Evolutionary conservation across 2,888 invertebrate species (phyloP).

Genomic region (Colletes collaris): DNA sequence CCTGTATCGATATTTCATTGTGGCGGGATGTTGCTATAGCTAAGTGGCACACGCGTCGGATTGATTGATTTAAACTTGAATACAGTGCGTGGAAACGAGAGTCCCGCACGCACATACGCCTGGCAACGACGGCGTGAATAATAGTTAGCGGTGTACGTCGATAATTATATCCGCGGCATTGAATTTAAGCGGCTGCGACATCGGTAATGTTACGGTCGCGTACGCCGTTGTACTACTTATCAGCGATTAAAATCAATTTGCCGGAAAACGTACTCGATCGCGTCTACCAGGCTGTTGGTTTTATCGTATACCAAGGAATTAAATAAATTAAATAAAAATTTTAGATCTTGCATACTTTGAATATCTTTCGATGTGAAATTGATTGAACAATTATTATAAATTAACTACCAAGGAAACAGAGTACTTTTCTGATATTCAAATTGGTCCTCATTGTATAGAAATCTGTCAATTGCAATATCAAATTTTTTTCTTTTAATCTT

Average conservation of each 20-base stretch:
- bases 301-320: too few species aligned
- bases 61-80: constrained; percentile 49
- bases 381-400: too few species aligned
- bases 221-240: background rate
- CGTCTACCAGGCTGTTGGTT: too few species aligned
- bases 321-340: too few species aligned
- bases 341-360: too few species aligned
- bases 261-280: background rate
- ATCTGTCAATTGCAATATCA: too few species aligned
- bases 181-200: constrained; percentile 19
- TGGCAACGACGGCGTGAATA: constrained; percentile 9
- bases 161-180: constrained; percentile 29
- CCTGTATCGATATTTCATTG: constrained; percentile 41
- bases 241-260: constrained; percentile 18
- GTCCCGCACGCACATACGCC: background rate
- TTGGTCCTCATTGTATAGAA: too few species aligned
- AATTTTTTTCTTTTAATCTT: too few species aligned
- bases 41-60: constrained; percentile 31
- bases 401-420: too few species aligned
- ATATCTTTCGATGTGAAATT: too few species aligned
- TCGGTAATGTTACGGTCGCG: constrained; percentile 4
- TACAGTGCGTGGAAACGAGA: constrained; percentile 20
- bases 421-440: too few species aligned
- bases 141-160: constrained; percentile 5
- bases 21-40: constrained; percentile 44